A percentile compares a stretch with the other conserved stretches of the same genome.
phyloP scores from a whole-genome alignment of 2,113 vertebrate species.

The Emydocephalus ijimae region DNA sequence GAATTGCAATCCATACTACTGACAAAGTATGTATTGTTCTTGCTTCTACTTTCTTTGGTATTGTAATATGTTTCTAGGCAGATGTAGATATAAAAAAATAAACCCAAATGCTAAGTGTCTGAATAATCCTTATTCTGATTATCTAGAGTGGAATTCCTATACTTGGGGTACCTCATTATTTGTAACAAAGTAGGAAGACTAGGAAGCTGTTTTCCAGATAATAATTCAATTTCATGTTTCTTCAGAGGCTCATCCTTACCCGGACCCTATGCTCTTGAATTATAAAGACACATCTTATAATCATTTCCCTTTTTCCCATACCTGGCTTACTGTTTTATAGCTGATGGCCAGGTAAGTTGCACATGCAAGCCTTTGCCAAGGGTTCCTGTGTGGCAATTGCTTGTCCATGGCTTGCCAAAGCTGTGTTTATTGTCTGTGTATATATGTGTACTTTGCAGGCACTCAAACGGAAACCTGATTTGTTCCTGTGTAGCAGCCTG shows the following conservation, averaged over 20 bases:
- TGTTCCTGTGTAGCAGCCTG: constrained; percentile 93
- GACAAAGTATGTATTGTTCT: not conserved
- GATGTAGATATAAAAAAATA: not conserved
- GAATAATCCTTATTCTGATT: not conserved
- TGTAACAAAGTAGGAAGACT: not conserved
- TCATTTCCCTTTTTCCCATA: constrained; percentile 40
- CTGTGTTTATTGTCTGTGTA: constrained; percentile 52
- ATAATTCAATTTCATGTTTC: constrained; percentile 3
- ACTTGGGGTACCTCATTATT: not conserved
- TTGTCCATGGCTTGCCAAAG: constrained; percentile 25
- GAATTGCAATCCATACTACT: not conserved
- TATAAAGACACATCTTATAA: not conserved
- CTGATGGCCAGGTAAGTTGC: constrained; percentile 65
- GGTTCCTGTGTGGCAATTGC: constrained; percentile 13
- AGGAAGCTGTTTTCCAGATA: not conserved
- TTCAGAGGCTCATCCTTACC: constrained; percentile 7
- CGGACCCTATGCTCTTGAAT: not conserved
- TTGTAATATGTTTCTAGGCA: not conserved
- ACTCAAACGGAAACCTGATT: constrained; percentile 97
- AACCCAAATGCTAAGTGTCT: not conserved
- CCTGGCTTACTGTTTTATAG: constrained; percentile 50
- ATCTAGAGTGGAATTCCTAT: not conserved
- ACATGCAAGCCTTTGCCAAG: constrained; percentile 35
- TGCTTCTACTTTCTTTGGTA: not conserved
- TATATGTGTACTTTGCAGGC: constrained; percentile 88